These are phyloP conservation scores for Gobiocypris rarus DNA, from an alignment of 2,113 vertebrate genomes.

Conservation along the genomic window DNA sequence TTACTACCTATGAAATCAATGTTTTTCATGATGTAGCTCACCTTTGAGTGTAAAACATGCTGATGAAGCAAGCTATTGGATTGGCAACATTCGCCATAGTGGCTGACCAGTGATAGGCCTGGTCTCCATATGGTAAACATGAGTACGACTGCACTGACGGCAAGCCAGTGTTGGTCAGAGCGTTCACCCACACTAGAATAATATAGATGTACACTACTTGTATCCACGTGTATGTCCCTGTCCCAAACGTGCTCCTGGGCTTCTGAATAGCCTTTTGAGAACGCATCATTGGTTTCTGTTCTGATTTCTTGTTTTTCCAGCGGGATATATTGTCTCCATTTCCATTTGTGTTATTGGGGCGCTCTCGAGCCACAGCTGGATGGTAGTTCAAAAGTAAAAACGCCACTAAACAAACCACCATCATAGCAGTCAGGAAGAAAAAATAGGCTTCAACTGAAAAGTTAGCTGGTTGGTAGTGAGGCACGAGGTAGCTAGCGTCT, in stretches of 20 bases:
- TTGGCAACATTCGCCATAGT: constrained; percentile 79
- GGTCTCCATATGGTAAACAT: constrained; percentile 81
- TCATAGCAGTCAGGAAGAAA: constrained; percentile 80
- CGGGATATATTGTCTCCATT: background rate
- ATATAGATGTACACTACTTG: constrained; percentile 76
- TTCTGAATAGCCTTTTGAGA: constrained; percentile 18
- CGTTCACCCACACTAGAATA: constrained; percentile 78
- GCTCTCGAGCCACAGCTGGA: constrained; percentile 65
- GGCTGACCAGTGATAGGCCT: constrained; percentile 77
- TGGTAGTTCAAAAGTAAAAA: constrained; percentile 80
- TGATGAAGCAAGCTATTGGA: constrained; percentile 81
- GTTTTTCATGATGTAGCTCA: constrained; percentile 54
- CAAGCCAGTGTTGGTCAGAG: constrained; percentile 79
- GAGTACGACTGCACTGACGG: constrained; percentile 85
- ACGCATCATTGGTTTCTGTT: constrained; percentile 69
- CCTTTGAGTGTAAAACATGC: constrained; percentile 77
- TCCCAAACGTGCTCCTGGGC: constrained; percentile 61
- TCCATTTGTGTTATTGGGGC: constrained; percentile 31
- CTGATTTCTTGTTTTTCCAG: constrained; percentile 43
- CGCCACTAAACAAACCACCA: constrained; percentile 74
- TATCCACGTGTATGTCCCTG: constrained; percentile 64
- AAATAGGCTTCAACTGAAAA: constrained; percentile 80
- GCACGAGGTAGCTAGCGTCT: background rate
- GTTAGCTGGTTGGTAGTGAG: constrained; percentile 71
- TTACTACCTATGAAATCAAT: background rate